These are phyloP conservation scores for Drosophila kanekoi DNA, from an alignment of 2,888 invertebrate species.

Conservation along the genomic window DNA sequence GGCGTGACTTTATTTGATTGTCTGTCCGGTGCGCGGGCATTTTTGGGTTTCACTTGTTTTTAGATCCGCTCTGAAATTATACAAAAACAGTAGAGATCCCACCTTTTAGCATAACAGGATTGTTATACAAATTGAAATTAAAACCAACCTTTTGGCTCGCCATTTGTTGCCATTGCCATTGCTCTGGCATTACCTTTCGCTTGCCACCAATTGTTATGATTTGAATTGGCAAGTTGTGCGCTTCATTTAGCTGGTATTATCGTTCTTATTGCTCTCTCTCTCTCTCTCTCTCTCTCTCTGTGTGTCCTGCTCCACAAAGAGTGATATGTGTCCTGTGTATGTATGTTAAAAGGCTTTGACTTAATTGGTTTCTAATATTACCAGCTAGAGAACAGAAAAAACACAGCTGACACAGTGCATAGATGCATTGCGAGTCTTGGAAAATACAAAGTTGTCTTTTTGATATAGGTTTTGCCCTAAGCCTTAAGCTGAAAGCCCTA, in stretches of 20 bases:
- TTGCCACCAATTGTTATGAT: conserved; percentile 29
- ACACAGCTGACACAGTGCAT: too few species aligned
- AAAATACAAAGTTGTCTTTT: too few species aligned
- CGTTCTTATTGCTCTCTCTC: background rate
- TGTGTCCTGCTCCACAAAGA: background rate
- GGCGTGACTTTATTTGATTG: conserved; percentile 79
- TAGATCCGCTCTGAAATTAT: conserved; percentile 59
- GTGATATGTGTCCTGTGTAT: background rate
- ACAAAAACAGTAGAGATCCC: conserved; percentile 69
- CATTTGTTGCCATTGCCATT: conserved; percentile 7
- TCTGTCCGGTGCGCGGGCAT: conserved; percentile 44
- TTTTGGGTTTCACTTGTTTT: conserved; percentile 44
- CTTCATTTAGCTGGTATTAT: too few species aligned
- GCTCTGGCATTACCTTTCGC: background rate
- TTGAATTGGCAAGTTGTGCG: conserved; percentile 10
- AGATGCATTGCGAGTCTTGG: too few species aligned
- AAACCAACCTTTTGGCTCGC: conserved; percentile 33
- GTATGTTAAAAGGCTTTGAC: too few species aligned
- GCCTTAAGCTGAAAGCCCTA: too few species aligned
- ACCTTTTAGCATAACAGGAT: conserved; percentile 66
- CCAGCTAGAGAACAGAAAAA: too few species aligned
- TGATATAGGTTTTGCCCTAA: too few species aligned
- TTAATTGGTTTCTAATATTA: too few species aligned
- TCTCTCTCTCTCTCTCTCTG: background rate
- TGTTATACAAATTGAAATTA: conserved; percentile 68